A percentile compares a stretch with the other conserved stretches of the same genome.
Conservation (phyloP, 2,113 vertebrate species). For the Halichoeres trimaculatus region DNA sequence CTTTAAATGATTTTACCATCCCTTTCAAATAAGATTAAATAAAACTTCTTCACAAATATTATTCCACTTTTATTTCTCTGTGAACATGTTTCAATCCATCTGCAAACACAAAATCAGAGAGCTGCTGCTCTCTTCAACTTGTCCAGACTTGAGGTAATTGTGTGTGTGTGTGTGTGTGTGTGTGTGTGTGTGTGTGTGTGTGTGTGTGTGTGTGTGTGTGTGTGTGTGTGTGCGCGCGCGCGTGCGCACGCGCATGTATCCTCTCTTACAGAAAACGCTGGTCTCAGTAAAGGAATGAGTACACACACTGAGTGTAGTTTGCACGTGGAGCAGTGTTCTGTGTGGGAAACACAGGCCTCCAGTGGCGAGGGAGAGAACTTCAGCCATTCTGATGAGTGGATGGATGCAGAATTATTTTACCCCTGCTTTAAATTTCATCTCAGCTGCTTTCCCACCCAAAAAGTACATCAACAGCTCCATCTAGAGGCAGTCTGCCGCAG, state of each 20-base stretch:
- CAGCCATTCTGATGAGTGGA: background rate
- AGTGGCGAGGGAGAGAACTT: background rate
- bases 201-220: background rate
- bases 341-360: background rate
- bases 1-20: too few relatives aligned
- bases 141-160: slow-evolving; percentile 7
- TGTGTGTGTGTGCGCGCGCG: background rate
- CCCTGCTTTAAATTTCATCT: too few relatives aligned
- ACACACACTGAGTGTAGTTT: background rate
- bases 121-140: slow-evolving; percentile 2
- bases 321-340: background rate
- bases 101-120: background rate
- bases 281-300: background rate
- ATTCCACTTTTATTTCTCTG: too few relatives aligned
- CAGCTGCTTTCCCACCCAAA: background rate
- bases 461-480: background rate
- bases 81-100: background rate
- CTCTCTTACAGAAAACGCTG: background rate
- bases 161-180: background rate
- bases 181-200: background rate
- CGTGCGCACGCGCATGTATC: background rate
- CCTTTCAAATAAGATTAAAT: too few relatives aligned
- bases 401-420: background rate
- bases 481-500: background rate
- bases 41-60: too few relatives aligned